Evolutionary conservation across 1,140 invertebrate species (phyloP).

Genomic region (Varroa destructor): DNA sequence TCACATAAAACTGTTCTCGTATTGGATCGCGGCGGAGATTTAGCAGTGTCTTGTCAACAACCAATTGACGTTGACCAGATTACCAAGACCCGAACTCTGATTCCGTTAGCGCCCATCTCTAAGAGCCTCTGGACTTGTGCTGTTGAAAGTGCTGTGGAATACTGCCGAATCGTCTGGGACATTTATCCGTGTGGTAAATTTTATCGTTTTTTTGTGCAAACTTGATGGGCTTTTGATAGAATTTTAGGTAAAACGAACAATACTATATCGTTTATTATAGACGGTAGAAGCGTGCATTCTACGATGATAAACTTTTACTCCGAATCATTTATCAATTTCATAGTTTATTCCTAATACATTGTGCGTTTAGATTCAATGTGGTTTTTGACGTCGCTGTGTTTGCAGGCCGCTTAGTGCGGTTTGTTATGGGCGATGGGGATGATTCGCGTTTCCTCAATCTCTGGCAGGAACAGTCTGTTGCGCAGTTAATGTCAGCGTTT

Average conservation of each 20-base stretch:
- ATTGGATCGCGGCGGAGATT: slow-evolving; percentile 73
- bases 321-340: too few relatives aligned
- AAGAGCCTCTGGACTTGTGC: slow-evolving; percentile 89
- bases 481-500: slow-evolving; percentile 55
- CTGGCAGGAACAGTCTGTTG: slow-evolving; percentile 28
- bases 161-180: slow-evolving; percentile 90
- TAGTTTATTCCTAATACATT: slow-evolving; percentile 16
- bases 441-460: slow-evolving; percentile 9
- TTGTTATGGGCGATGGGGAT: slow-evolving; percentile 15
- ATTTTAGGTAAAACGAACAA: too few relatives aligned
- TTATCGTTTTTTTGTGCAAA: slow-evolving; percentile 25
- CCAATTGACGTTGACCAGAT: slow-evolving; percentile 72
- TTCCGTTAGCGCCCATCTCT: slow-evolving; percentile 59
- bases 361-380: slow-evolving; percentile 39
- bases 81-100: slow-evolving; percentile 44
- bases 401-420: slow-evolving; percentile 13
- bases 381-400: background rate
- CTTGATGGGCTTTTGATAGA: too few relatives aligned
- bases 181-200: slow-evolving; percentile 41
- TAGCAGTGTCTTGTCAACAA: slow-evolving; percentile 61
- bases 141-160: slow-evolving; percentile 84
- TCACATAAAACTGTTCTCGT: slow-evolving; percentile 92
- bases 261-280: background rate
- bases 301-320: background rate
- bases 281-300: background rate